Conservation (phyloP, 2,113 vertebrate species). For the Eidolon helvum region DNA sequence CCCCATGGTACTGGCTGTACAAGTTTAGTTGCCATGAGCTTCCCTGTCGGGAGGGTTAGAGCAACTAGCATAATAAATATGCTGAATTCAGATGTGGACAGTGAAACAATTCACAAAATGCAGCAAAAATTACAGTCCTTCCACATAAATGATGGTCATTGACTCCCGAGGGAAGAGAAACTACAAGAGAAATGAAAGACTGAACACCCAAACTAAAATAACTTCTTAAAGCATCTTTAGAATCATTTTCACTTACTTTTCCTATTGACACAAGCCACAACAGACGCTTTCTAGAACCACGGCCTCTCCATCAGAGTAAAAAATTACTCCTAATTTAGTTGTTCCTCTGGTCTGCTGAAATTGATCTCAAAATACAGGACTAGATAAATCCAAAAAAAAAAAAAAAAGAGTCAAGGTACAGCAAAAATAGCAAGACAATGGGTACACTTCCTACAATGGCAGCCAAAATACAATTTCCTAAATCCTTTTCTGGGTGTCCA, state of each 20-base stretch:
- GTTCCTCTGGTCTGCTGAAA: neutral
- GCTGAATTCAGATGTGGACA: neutral
- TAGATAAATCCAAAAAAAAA: neutral
- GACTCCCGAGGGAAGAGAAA: neutral
- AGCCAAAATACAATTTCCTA: neutral
- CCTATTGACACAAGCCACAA: neutral
- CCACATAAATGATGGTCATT: neutral
- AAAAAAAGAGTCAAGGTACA: neutral
- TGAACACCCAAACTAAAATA: neutral
- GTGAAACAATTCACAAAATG: neutral
- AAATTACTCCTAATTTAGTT: neutral
- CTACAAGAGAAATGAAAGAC: neutral
- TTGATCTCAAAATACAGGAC: neutral
- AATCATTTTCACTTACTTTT: neutral
- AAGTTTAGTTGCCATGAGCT: neutral
- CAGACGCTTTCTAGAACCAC: neutral
- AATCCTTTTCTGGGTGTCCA: neutral
- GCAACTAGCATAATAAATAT: no score
- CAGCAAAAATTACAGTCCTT: neutral
- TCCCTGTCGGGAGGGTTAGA: neutral
- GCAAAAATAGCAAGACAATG: neutral
- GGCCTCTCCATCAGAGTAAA: neutral
- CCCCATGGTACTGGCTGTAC: neutral
- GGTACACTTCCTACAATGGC: neutral
- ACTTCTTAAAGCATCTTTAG: neutral